phyloP scores from a whole-genome alignment of 2,888 invertebrate genomes.

The Laspeyria flexula region DNA sequence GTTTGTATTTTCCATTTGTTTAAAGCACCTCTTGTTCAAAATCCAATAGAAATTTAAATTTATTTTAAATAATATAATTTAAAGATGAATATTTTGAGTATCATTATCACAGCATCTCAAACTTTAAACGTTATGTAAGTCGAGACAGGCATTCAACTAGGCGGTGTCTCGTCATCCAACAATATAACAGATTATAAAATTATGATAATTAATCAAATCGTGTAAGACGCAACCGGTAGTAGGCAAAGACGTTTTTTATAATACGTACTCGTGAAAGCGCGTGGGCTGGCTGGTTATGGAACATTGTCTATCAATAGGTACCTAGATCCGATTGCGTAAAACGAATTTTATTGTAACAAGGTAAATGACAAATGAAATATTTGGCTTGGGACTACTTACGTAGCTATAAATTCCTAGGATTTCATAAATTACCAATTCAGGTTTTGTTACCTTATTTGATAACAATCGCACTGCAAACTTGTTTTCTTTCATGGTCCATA shows the following conservation, averaged over 20 bases:
- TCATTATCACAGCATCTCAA: constrained; percentile 4
- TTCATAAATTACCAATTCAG: constrained; percentile 14
- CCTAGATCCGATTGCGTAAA: constrained; percentile 59
- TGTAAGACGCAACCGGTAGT: constrained; percentile 49
- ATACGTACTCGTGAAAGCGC: constrained; percentile 69
- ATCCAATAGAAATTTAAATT: too few relatives aligned
- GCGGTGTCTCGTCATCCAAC: constrained; percentile 34
- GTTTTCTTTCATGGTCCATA: background rate
- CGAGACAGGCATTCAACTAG: constrained; percentile 20
- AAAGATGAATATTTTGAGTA: too few relatives aligned
- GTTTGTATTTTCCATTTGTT: too few relatives aligned
- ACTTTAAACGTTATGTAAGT: constrained; percentile 27
- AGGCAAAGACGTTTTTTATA: constrained; percentile 38
- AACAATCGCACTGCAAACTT: constrained; percentile 3
- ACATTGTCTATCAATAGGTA: constrained; percentile 43
- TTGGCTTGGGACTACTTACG: constrained; percentile 36
- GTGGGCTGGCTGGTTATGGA: constrained; percentile 55
- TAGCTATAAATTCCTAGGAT: constrained; percentile 10
- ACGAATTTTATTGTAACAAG: constrained; percentile 38
- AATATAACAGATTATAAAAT: constrained; percentile 53
- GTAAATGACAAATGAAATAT: constrained; percentile 56
- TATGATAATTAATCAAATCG: constrained; percentile 68
- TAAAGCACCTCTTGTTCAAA: too few relatives aligned
- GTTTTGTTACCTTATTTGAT: constrained; percentile 20
- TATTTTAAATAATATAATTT: too few relatives aligned